These are phyloP conservation scores for Coenonympha arcania DNA, from an alignment of 2,888 invertebrate species.

Conservation along the genomic window DNA sequence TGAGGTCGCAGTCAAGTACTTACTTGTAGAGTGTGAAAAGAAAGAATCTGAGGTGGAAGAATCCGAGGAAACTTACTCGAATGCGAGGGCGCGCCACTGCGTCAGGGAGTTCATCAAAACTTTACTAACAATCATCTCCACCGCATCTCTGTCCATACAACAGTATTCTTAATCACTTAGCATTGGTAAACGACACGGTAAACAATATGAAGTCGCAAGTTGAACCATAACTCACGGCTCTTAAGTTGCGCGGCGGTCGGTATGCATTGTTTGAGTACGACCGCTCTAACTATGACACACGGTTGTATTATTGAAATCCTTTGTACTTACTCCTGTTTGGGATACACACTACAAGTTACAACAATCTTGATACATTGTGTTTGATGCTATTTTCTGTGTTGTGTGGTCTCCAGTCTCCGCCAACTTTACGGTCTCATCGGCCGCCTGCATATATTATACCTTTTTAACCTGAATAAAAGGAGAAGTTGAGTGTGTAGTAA, in stretches of 20 bases:
- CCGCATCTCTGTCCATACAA: conserved; percentile 34
- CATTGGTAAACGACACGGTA: conserved; percentile 72
- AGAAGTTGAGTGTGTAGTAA: no score
- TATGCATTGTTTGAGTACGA: conserved; percentile 50
- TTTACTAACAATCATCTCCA: conserved; percentile 42
- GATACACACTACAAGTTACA: no score
- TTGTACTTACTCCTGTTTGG: not conserved
- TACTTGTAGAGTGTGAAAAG: no score
- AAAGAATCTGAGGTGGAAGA: no score
- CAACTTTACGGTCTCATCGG: no score
- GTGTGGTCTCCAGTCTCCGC: no score
- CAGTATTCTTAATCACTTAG: conserved; percentile 73
- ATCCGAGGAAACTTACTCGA: no score
- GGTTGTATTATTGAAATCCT: conserved; percentile 36
- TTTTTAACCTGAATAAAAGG: no score
- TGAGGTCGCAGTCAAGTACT: no score
- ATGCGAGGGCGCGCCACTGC: no score
- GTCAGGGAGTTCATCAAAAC: no score
- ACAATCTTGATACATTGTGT: conserved; percentile 12
- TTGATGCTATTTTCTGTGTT: not conserved
- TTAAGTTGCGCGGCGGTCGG: conserved; percentile 39
- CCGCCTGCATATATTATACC: no score
- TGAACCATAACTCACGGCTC: conserved; percentile 66
- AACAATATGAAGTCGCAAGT: conserved; percentile 72
- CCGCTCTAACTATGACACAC: conserved; percentile 46